Percentiles rank a stretch among this genome's conserved stretches.
These are phyloP conservation scores for Oxyura jamaicensis DNA, from an alignment of 2,113 vertebrate species.

Conservation along the genomic window DNA sequence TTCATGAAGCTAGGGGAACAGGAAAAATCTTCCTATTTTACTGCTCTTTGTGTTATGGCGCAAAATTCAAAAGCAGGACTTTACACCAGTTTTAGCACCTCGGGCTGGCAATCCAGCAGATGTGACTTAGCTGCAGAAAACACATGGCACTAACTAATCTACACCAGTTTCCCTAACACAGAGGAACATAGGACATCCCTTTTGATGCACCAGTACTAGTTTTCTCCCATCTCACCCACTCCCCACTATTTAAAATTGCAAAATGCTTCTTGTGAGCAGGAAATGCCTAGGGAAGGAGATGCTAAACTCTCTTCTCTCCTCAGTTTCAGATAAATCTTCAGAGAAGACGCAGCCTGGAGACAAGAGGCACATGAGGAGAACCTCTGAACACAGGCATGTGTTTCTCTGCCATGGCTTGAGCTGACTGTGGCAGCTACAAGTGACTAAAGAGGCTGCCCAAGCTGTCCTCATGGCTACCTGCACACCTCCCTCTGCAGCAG, in stretches of 20 bases:
- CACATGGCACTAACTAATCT: not conserved
- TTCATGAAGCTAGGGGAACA: not conserved
- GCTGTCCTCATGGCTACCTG: not conserved
- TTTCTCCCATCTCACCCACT: not conserved
- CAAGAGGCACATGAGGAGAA: not conserved
- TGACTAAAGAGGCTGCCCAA: not conserved
- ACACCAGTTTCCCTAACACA: not conserved
- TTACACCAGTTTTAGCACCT: not conserved
- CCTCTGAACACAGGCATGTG: not conserved
- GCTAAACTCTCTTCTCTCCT: not conserved
- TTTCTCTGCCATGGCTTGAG: not conserved
- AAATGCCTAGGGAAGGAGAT: not conserved
- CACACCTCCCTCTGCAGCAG: fast-evolving
- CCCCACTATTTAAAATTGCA: not conserved
- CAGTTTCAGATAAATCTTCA: not conserved
- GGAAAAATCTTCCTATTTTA: not conserved
- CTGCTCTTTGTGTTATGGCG: not conserved
- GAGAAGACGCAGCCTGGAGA: not conserved
- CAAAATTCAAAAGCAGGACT: not conserved
- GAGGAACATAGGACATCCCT: not conserved
- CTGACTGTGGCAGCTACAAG: not conserved
- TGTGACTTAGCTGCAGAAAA: not conserved
- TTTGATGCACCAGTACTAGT: not conserved
- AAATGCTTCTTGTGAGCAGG: not conserved
- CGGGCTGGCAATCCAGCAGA: not conserved